phyloP scores from a whole-genome alignment of 1,140 invertebrate species.

The Agrilus planipennis region DNA sequence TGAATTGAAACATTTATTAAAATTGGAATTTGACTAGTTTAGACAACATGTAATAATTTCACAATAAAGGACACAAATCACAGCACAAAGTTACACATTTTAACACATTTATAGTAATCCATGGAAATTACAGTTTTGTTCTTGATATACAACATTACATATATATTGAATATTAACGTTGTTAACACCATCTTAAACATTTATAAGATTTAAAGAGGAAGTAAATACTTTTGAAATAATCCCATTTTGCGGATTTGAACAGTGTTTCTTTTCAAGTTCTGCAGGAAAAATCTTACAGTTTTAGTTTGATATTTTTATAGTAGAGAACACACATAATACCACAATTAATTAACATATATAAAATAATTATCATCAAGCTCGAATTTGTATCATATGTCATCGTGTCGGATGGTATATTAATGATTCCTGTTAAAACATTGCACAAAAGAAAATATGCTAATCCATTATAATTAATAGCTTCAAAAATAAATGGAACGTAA shows the following conservation, averaged over 20 bases:
- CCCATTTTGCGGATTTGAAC: no score
- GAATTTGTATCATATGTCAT: constrained; percentile 34
- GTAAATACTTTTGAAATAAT: neutral
- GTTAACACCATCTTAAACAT: no score
- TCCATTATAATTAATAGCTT: constrained; percentile 61
- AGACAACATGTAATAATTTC: no score
- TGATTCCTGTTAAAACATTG: constrained; percentile 66
- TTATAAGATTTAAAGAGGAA: neutral
- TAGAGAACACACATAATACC: constrained; percentile 12
- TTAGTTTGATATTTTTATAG: constrained; percentile 19
- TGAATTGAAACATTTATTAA: no score
- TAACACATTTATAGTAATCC: constrained; percentile 3
- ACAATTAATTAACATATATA: constrained; percentile 41
- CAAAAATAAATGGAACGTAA: constrained; percentile 43
- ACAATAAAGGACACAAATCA: no score
- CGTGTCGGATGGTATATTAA: constrained; percentile 60
- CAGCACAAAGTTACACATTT: no score
- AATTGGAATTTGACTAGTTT: no score
- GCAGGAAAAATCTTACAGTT: constrained; percentile 10
- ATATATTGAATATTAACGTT: no score
- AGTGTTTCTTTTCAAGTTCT: no score
- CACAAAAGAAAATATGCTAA: constrained; percentile 64
- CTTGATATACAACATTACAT: constrained; percentile 5
- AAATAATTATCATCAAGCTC: constrained; percentile 44
- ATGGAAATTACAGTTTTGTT: constrained; percentile 1